Percentiles rank a stretch among this genome's conserved stretches.
Evolutionary conservation across 1,140 invertebrate species (phyloP).

Genomic region (Bombus pascuorum): DNA sequence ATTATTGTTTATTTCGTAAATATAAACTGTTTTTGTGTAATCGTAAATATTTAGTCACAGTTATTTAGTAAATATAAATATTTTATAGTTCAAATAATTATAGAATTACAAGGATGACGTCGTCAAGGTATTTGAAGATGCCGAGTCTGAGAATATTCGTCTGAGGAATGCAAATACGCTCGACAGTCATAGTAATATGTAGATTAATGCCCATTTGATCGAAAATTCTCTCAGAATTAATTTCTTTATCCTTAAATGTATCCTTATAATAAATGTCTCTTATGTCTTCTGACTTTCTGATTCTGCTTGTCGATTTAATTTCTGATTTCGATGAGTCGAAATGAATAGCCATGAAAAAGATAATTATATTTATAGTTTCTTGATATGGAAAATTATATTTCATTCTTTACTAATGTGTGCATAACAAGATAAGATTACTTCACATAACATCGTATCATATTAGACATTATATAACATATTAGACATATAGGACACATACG

Average conservation of each 20-base stretch:
- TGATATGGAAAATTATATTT: background rate
- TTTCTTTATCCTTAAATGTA: constrained; percentile 17
- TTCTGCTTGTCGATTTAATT: background rate
- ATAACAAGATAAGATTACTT: background rate
- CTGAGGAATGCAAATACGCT: constrained; percentile 58
- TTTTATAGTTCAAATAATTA: background rate
- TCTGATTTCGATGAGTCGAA: no score
- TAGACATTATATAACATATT: no score
- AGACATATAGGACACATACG: no score
- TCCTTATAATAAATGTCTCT: background rate
- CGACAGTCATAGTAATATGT: constrained; percentile 50
- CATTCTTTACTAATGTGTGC: fast-evolving
- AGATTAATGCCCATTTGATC: constrained; percentile 56
- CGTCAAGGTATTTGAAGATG: background rate
- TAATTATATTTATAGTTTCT: no score
- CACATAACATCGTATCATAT: no score
- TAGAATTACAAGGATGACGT: constrained; percentile 27
- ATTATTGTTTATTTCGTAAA: no score
- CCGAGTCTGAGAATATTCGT: constrained; percentile 46
- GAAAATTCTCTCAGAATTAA: constrained; percentile 57
- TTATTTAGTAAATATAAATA: no score
- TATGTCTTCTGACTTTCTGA: background rate
- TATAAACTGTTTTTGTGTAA: no score
- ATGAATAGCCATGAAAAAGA: no score
- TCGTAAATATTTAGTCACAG: no score